Evolutionary conservation across 2,797 vertebrate genomes (phyloP).

Genomic region (Emydoidea blandingii): DNA sequence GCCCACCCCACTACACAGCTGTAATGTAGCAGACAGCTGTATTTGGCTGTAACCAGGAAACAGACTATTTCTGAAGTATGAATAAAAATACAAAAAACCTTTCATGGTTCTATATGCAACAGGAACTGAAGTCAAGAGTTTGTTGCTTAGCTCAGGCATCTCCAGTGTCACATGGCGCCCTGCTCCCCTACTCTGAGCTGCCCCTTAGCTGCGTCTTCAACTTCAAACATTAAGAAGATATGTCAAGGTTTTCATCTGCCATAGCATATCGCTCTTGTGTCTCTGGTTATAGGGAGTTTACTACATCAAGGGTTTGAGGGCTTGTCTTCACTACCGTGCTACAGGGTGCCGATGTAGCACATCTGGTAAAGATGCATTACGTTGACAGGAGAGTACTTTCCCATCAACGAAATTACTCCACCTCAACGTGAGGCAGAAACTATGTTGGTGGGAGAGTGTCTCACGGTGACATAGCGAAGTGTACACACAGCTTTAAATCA

Average conservation of each 20-base stretch:
- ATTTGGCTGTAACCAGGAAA: neutral
- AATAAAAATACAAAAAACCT: neutral
- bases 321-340: no score
- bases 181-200: neutral
- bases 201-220: neutral
- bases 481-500: no score
- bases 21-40: neutral
- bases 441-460: no score
- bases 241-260: constrained; percentile 26
- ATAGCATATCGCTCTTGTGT: constrained; percentile 14
- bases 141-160: neutral
- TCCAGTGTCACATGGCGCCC: neutral
- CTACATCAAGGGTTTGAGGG: neutral
- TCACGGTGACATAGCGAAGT: no score
- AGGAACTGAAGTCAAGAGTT: neutral
- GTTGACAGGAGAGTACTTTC: no score
- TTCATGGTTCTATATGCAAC: neutral
- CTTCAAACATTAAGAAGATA: neutral
- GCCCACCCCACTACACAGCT: neutral
- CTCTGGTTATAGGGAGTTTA: constrained; percentile 15
- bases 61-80: neutral
- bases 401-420: no score
- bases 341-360: no score
- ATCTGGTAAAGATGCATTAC: no score
- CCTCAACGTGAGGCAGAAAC: no score